A percentile compares a stretch with the other conserved stretches of the same genome.
phyloP scores from a whole-genome alignment of 2,797 vertebrate species.

The Numenius phaeopus region DNA sequence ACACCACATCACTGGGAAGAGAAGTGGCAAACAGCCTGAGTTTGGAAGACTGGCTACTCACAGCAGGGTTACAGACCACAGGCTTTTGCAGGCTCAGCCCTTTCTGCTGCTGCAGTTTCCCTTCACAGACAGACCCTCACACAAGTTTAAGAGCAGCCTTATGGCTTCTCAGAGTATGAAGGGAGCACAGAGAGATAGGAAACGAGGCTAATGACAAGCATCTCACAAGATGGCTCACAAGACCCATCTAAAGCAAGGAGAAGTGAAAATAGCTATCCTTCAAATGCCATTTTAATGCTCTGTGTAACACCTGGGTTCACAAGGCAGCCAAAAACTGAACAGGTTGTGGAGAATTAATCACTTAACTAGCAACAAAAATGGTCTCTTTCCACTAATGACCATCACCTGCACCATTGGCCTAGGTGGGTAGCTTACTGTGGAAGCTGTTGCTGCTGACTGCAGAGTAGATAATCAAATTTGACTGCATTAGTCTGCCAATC shows the following conservation, averaged over 20 bases:
- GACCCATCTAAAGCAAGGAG: not conserved
- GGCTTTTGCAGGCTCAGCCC: not conserved
- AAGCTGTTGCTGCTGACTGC: not conserved
- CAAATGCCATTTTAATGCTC: not conserved
- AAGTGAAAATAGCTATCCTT: not conserved
- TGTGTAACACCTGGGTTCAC: not conserved
- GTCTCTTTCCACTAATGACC: not conserved
- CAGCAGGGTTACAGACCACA: not conserved
- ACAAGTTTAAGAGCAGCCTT: not conserved
- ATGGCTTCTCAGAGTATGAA: fast-evolving
- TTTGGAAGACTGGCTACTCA: not conserved
- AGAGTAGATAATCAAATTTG: not conserved
- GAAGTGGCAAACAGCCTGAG: not conserved
- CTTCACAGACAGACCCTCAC: not conserved
- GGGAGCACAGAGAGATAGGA: not conserved
- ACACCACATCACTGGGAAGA: not conserved
- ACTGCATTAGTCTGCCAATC: not conserved
- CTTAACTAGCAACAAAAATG: not conserved
- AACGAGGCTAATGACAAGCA: not conserved
- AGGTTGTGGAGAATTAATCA: not conserved
- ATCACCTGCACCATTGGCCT: not conserved
- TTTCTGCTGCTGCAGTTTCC: not conserved
- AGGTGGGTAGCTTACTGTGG: no score
- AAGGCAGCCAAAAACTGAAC: not conserved
- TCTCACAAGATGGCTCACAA: not conserved